These are phyloP conservation scores for Chymomyza amoena DNA, from an alignment of 2,888 invertebrate genomes.

Conservation along the genomic window DNA sequence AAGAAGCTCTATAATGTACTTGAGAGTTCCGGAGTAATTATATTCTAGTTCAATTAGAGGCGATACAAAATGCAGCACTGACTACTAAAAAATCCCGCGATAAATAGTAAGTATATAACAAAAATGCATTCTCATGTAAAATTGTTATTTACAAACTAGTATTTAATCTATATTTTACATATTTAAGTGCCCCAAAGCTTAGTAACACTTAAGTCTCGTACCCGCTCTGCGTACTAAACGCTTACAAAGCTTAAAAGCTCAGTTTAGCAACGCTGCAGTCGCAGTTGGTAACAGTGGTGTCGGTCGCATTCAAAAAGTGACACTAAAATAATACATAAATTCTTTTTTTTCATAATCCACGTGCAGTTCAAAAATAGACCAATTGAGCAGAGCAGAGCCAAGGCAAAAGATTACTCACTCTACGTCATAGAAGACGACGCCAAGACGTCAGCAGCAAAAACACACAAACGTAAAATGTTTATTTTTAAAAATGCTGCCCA, in stretches of 20 bases:
- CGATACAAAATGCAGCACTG: too few species aligned
- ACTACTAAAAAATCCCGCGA: too few species aligned
- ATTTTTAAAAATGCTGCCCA: constrained; percentile 31
- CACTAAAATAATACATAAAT: background rate
- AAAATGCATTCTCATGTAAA: too few species aligned
- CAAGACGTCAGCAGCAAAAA: constrained; percentile 3
- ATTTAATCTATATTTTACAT: too few species aligned
- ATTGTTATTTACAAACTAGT: too few species aligned
- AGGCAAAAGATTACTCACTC: constrained; percentile 60
- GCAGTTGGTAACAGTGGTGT: background rate
- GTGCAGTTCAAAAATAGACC: constrained; percentile 45
- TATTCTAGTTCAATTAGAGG: too few species aligned
- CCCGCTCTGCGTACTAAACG: background rate
- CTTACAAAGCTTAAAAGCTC: background rate
- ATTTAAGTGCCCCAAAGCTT: too few species aligned
- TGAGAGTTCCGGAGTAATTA: too few species aligned
- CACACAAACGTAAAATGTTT: background rate
- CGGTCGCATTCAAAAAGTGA: background rate
- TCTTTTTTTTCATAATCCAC: background rate
- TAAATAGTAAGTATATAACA: too few species aligned
- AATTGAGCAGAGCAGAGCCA: constrained; percentile 18
- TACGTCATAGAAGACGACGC: background rate
- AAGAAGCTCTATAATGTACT: too few species aligned
- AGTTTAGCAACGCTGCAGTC: background rate
- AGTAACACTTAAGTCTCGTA: too few species aligned